Evolutionary conservation across 2,888 invertebrate species (phyloP).

Genomic region (Fragum sueziense): DNA sequence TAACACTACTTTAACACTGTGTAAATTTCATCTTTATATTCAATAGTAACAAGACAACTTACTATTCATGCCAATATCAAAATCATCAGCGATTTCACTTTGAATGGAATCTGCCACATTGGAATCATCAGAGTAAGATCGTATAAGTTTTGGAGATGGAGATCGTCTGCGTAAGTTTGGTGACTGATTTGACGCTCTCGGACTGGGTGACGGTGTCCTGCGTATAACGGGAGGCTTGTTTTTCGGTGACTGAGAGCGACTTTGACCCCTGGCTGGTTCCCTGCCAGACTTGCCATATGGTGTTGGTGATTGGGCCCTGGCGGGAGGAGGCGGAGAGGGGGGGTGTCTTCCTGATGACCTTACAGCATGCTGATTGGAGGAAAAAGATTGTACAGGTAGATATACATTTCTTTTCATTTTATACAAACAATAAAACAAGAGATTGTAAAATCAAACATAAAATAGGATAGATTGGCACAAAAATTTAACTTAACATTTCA

Average conservation of each 20-base stretch:
- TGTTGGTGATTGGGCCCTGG: constrained; percentile 14
- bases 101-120: constrained; percentile 70
- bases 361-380: not conserved
- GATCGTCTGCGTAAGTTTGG: constrained; percentile 65
- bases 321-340: constrained; percentile 30
- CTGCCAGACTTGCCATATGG: constrained; percentile 20
- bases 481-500: not conserved
- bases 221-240: constrained; percentile 62
- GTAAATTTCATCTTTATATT: too few relatives aligned
- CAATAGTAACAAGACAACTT: too few relatives aligned
- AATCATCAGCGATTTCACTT: constrained; percentile 69
- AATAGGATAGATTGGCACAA: not conserved
- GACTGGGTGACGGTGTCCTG: constrained; percentile 59
- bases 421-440: too few relatives aligned
- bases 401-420: constrained; percentile 8
- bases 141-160: constrained; percentile 64
- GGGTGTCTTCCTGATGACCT: constrained; percentile 29
- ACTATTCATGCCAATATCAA: constrained; percentile 61
- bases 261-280: constrained; percentile 40
- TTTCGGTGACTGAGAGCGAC: constrained; percentile 59
- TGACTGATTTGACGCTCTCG: constrained; percentile 56
- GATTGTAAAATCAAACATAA: too few relatives aligned
- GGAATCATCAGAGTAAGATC: constrained; percentile 71
- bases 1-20: too few relatives aligned
- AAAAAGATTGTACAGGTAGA: constrained; percentile 3